phyloP scores from a whole-genome alignment of 2,888 invertebrate genomes.

The Pteria penguin region DNA sequence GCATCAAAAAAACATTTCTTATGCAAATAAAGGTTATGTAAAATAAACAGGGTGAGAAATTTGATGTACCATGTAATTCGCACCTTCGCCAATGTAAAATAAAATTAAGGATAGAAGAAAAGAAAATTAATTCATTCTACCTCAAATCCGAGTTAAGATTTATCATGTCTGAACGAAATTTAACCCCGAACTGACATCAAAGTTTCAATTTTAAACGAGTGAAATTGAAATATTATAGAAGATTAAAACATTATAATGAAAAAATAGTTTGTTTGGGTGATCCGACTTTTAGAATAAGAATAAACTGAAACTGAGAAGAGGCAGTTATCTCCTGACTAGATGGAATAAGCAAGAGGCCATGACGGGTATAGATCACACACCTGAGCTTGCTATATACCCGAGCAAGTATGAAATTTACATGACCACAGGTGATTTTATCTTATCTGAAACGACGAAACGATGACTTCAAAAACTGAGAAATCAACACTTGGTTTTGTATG shows the following conservation, averaged over 20 bases:
- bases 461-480: background rate
- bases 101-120: background rate
- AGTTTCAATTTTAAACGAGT: too few species aligned
- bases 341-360: too few species aligned
- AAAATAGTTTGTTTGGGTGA: too few species aligned
- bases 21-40: background rate
- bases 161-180: background rate
- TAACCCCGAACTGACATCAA: background rate
- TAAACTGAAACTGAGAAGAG: too few species aligned
- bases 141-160: background rate
- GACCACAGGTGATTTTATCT: background rate
- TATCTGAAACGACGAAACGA: background rate
- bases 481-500: background rate
- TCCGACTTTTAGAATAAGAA: too few species aligned
- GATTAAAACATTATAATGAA: too few species aligned
- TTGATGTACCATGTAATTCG: background rate
- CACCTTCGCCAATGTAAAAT: background rate
- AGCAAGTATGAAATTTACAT: too few species aligned
- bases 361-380: too few species aligned
- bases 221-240: background rate
- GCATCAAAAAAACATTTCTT: background rate
- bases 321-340: too few species aligned
- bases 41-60: background rate
- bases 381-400: too few species aligned
- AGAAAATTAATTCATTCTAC: background rate